Evolutionary conservation across 2,797 vertebrate species (phyloP).

Genomic region (Enteromius anoplus): DNA sequence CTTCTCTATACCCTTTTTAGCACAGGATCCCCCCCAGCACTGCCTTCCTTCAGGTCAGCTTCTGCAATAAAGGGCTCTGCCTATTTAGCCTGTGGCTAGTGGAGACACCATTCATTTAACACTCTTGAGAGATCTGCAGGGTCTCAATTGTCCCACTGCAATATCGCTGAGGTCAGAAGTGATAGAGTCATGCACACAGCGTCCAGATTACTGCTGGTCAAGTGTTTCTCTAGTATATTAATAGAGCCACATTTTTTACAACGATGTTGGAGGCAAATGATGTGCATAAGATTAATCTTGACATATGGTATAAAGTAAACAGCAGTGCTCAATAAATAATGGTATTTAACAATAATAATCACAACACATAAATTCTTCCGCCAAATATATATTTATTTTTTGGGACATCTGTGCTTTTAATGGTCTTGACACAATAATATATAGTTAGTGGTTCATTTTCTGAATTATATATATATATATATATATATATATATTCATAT

Average conservation of each 20-base stretch:
- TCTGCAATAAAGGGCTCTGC: not conserved
- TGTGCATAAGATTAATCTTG: not conserved
- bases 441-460: not conserved
- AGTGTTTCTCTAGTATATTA: not conserved
- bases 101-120: conserved; percentile 10
- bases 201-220: not conserved
- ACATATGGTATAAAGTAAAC: not conserved
- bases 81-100: not conserved
- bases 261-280: not conserved
- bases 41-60: conserved; percentile 1
- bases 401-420: not conserved
- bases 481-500: no score
- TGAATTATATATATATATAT: no score
- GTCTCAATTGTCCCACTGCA: not conserved
- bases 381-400: not conserved
- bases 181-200: not conserved
- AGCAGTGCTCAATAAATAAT: not conserved
- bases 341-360: not conserved
- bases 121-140: not conserved
- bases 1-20: not conserved
- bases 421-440: not conserved
- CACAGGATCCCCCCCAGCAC: not conserved
- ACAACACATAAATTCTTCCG: no score
- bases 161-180: conserved; percentile 1
- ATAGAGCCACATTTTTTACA: not conserved